Evolutionary conservation across 1,140 invertebrate species (phyloP).

Genomic region (Hyphantria cunea): DNA sequence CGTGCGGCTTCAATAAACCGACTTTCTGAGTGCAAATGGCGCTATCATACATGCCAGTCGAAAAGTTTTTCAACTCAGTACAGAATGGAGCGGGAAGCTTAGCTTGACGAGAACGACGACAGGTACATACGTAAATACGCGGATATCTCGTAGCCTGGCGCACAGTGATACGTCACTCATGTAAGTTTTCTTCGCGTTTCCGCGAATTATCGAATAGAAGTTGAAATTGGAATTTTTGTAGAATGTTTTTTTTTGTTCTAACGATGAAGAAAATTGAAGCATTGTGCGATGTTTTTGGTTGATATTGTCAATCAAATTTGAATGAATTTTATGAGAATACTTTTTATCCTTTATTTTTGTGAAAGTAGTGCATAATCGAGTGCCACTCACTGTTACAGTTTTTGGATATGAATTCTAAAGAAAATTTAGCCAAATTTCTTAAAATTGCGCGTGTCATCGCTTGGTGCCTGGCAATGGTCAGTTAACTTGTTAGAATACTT

Average conservation of each 20-base stretch:
- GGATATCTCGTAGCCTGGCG: conserved; percentile 45
- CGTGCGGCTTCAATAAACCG: conserved; percentile 16
- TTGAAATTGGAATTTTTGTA: conserved; percentile 46
- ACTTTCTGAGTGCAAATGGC: conserved; percentile 37
- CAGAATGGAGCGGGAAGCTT: conserved; percentile 43
- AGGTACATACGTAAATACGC: conserved; percentile 40
- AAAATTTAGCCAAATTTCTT: no score
- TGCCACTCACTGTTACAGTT: conserved; percentile 13
- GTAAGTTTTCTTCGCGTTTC: conserved; percentile 47
- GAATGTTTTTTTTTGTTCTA: conserved; percentile 23
- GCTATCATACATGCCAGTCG: conserved; percentile 45
- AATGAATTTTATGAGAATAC: conserved; percentile 21
- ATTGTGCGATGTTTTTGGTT: conserved; percentile 15
- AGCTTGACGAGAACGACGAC: conserved; percentile 41
- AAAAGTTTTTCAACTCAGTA: conserved; percentile 56
- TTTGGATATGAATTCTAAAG: no score
- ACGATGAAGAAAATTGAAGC: conserved; percentile 3
- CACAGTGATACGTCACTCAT: conserved; percentile 61
- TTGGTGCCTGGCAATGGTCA: no score
- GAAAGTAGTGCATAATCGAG: conserved; percentile 22
- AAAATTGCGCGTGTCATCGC: no score
- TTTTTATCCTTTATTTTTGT: conserved; percentile 16
- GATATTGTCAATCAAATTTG: conserved; percentile 28
- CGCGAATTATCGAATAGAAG: conserved; percentile 43
- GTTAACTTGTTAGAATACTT: no score